Evolutionary conservation across 2,113 vertebrate genomes (phyloP), one percentile per base, ranked within the genome.

Genomic region (Bufo bufo): DNA sequence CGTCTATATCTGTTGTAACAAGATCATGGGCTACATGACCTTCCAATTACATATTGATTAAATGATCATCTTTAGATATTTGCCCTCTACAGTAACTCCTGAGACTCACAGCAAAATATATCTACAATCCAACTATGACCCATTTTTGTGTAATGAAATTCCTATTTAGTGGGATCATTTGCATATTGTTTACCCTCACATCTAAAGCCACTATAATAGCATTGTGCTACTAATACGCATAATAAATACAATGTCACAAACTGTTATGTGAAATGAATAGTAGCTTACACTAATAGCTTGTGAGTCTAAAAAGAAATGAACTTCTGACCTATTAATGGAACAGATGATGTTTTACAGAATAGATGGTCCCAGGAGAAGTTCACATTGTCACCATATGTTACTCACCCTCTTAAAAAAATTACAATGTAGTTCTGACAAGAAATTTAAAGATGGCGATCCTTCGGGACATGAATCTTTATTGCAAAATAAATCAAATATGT

Each of bases 341-440:
- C 78, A 81, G 56, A 59, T 81, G 56, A 61, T 56, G 54, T 61
- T 6, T 0, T 33, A 19, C 23, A 61, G 58, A 61, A 81, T 61
- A 33, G 12, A 45, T 14, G 43, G 13, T 45, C 33, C 17, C 23
- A 14, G 58, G 56, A 61, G 23, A 16, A 49, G 6, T 7, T 20
- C 47, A 50, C 1, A 33, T 59, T 80, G 78, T 33, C 78, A 80
- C 33, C 79, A 81, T 61, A 19, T 81, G 23, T 81, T 59, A 81
- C 58, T 61, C 54, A 81, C 3, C 14, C 0, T 7, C 20, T 50
- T 50, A 77, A 77, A 4, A 77, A 54, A 11, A 23, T 8, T 4
- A 58, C n/a, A n/a, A 43, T 56, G 54, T 43, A 59, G 9, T 17
- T 58, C 17, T 63, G n/a, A 6, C 12, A 52, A 77, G 6, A 49